Evolutionary conservation across 1,140 invertebrate species (phyloP).

Genomic region (Helicoverpa armigera): DNA sequence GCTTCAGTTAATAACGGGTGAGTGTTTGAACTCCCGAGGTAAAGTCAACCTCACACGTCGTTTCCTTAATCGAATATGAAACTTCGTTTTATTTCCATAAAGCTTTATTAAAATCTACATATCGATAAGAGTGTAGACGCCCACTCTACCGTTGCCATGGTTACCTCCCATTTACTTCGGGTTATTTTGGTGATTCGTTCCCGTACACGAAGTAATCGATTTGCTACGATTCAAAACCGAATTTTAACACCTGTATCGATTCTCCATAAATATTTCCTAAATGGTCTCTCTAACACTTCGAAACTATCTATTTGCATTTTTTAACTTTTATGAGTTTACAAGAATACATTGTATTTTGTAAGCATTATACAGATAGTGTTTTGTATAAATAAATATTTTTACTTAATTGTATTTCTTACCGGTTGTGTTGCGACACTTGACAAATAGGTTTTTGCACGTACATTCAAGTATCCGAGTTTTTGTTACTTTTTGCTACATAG

Average conservation of each 20-base stretch:
- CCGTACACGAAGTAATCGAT: slow-evolving; percentile 60
- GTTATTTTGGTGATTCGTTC: slow-evolving; percentile 60
- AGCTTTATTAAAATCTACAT: slow-evolving; percentile 39
- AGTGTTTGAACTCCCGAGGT: slow-evolving; percentile 15
- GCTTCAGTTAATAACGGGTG: not conserved
- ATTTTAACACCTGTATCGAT: slow-evolving; percentile 54
- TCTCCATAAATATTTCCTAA: slow-evolving; percentile 44
- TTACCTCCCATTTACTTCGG: slow-evolving; percentile 51
- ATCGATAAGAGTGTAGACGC: slow-evolving; percentile 7
- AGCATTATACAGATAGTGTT: slow-evolving; percentile 17
- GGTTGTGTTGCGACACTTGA: slow-evolving; percentile 35
- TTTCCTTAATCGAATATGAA: slow-evolving; percentile 21
- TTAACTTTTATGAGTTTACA: slow-evolving; percentile 32
- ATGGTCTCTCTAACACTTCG: not conserved
- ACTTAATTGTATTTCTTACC: slow-evolving; percentile 41
- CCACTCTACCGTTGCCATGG: slow-evolving; percentile 49
- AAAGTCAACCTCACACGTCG: slow-evolving; percentile 26
- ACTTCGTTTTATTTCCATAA: slow-evolving; percentile 21
- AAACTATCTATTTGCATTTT: slow-evolving; percentile 18
- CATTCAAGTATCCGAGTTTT: slow-evolving; percentile 50
- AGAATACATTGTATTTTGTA: slow-evolving; percentile 33
- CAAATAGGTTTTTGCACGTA: slow-evolving; percentile 44
- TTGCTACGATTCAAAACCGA: slow-evolving; percentile 62
- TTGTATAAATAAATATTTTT: slow-evolving; percentile 43
- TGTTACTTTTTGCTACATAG: slow-evolving; percentile 44